Conservation (phyloP, 1,140 invertebrate genomes). For the Lordiphosa mommai region DNA sequence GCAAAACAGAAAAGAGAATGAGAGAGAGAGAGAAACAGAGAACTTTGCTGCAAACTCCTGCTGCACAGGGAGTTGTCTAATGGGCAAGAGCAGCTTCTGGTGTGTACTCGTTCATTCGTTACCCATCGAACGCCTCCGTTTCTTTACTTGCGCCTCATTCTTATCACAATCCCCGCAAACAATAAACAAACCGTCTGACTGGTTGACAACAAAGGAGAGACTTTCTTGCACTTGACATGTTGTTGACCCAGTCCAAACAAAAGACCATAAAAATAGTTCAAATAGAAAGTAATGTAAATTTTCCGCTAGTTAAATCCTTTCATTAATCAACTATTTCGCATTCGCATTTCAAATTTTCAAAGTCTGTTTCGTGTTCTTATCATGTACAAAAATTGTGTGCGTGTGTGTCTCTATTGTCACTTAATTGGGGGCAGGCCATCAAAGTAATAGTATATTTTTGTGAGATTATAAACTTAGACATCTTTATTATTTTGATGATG, state of each 20-base stretch:
- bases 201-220: slow-evolving; percentile 3
- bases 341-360: too few species aligned
- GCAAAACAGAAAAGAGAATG: slow-evolving; percentile 8
- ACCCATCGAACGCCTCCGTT: too few species aligned
- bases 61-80: too few species aligned
- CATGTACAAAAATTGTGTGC: slow-evolving; percentile 10
- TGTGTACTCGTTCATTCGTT: too few species aligned
- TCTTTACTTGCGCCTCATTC: too few species aligned
- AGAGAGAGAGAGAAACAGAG: not conserved
- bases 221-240: slow-evolving; percentile 63
- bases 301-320: not conserved
- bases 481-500: slow-evolving; percentile 24
- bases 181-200: slow-evolving; percentile 2
- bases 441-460: too few species aligned
- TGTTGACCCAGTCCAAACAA: slow-evolving; percentile 60
- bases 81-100: too few species aligned
- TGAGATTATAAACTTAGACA: not conserved
- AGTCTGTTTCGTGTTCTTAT: too few species aligned
- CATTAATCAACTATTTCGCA: too few species aligned
- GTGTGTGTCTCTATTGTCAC: slow-evolving; percentile 14
- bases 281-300: slow-evolving; percentile 46
- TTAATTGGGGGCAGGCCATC: slow-evolving; percentile 47
- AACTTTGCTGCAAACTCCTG: too few species aligned
- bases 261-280: slow-evolving; percentile 23
- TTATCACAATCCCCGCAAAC: slow-evolving; percentile 17